A percentile compares a stretch with the other conserved stretches of the same genome.
These are phyloP conservation scores for Vandiemenella viatica DNA, from an alignment of 2,888 invertebrate species.

Conservation along the genomic window DNA sequence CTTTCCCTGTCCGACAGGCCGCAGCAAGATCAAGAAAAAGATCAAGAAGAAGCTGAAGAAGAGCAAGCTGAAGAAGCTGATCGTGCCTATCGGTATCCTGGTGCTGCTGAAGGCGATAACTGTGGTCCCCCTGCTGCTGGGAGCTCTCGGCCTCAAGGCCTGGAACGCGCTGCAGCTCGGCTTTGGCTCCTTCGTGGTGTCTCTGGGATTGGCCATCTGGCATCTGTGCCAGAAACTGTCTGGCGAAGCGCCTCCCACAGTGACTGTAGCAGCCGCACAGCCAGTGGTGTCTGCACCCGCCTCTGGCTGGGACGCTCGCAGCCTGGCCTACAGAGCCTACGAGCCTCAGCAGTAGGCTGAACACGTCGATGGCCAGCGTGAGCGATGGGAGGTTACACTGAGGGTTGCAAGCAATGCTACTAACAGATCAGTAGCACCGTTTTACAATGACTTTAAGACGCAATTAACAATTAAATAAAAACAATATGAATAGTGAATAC, in stretches of 20 bases:
- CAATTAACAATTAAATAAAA: no score
- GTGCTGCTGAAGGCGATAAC: slow-evolving; percentile 77
- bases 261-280: slow-evolving; percentile 6
- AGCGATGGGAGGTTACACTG: no score
- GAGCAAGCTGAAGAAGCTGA: slow-evolving; percentile 72
- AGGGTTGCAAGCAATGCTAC: no score
- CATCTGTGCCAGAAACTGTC: slow-evolving; percentile 74
- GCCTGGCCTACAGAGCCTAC: not conserved
- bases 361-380: no score
- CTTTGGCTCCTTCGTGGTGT: slow-evolving; percentile 76
- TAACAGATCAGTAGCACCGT: no score
- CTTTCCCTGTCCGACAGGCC: no score
- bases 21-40: slow-evolving; percentile 9
- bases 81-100: slow-evolving; percentile 72
- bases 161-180: slow-evolving; percentile 80
- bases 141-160: slow-evolving; percentile 72
- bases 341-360: no score
- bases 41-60: slow-evolving; percentile 42
- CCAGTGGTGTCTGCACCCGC: slow-evolving; percentile 2
- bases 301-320: slow-evolving; percentile 6
- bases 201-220: slow-evolving; percentile 74
- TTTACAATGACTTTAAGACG: no score
- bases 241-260: slow-evolving; percentile 50
- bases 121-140: slow-evolving; percentile 69
- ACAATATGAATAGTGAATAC: no score